phyloP scores from a whole-genome alignment of 2,797 vertebrate genomes.

The Ctenochaetus hawaiiensis region DNA sequence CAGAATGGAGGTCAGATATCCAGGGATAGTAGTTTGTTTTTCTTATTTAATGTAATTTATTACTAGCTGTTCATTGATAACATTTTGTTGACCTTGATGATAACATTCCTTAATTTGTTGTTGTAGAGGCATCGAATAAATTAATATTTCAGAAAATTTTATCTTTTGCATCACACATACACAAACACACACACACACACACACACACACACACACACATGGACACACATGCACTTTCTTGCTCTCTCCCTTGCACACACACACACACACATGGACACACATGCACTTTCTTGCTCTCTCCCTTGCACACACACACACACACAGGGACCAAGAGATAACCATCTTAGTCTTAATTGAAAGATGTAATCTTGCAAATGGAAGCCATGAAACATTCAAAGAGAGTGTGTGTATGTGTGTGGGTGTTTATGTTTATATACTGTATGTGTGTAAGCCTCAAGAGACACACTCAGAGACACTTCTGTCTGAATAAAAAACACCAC shows the following conservation, averaged over 20 bases:
- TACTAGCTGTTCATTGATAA: neutral
- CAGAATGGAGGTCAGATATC: neutral
- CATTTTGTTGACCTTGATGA: neutral
- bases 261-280: neutral
- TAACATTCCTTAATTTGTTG: constrained; percentile 1
- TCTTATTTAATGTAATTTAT: neutral
- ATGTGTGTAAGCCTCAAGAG: constrained; percentile 53
- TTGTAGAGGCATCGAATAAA: constrained; percentile 23
- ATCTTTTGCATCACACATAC: neutral
- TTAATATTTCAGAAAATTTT: constrained; percentile 42
- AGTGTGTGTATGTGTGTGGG: neutral
- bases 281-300: too few species aligned
- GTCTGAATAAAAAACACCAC: constrained; percentile 33
- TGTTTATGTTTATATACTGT: constrained; percentile 25
- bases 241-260: neutral
- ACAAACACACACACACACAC: neutral
- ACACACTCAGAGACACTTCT: constrained; percentile 53
- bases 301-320: constrained; percentile 8
- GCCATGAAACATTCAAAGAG: constrained; percentile 72
- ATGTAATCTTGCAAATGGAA: constrained; percentile 82
- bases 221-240: too few species aligned
- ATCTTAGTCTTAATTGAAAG: constrained; percentile 82
- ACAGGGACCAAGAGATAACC: constrained; percentile 60
- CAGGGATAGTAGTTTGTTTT: neutral
- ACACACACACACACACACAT: neutral